Evolutionary conservation across 2,113 vertebrate genomes (phyloP), one percentile per base, ranked within the genome.

Genomic region (Petromus typicus): DNA sequence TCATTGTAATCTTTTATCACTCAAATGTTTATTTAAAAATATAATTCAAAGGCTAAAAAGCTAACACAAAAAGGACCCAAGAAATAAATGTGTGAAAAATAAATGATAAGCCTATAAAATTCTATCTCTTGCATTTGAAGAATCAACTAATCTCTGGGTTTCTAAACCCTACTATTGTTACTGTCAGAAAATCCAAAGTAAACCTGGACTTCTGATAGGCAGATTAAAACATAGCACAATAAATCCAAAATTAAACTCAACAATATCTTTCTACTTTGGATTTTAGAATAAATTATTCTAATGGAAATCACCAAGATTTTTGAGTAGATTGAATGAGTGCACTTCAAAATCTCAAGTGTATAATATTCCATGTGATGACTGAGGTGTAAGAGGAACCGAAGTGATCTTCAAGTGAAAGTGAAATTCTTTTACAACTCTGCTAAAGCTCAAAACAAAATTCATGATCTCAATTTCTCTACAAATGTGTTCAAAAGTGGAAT

Each of bases 11-110:
- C 11, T 23, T 80, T 71, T 37, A 37, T 89, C 45, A 63, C 34
- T 87, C 75, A 93, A 89, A 76, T 63, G 34, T 66, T 85, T 79
- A 76, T 64, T 82, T 86, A 57, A 73, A 93, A 66, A 85, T 22
- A 64, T 0, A 81, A 54, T 71, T 69, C 63, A 63, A 91, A 57
- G 89, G 80, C 51, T 59, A 88, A 95, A 76, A 86, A 80, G 30
- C n/a, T 43, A 27, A 95, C 84, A 84, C 10, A 40, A 79, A 71
- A 79, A 85, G 17, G 48, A 34, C 16, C 64, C 4, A 78, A 25
- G 16, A 97, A 89, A 93, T 71, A 89, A 91, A 56, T 8, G 14
- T 43, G 18, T 56, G 18, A 91, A 63, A n/a, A 66, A 90, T 37
- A 83, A 71, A 85, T 69, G 32, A 43, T 75, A 76, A 48, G 25